Percentiles rank a stretch among this genome's conserved stretches.
These are phyloP conservation scores for Phyllotis vaccarum DNA, from an alignment of 2,797 vertebrate genomes.

Conservation along the genomic window DNA sequence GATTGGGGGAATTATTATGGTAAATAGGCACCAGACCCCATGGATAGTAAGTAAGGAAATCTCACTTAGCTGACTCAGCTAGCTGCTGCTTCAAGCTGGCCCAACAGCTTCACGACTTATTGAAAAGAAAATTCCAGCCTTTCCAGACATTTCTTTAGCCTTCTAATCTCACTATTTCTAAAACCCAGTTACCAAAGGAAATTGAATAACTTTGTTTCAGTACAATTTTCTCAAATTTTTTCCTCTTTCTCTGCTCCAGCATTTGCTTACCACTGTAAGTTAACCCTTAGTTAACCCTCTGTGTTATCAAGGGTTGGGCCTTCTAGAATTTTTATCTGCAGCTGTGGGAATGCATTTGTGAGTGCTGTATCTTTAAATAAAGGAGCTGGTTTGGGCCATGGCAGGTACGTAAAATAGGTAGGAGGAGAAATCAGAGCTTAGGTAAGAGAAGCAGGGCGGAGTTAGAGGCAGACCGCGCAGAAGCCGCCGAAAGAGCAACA, in stretches of 20 bases:
- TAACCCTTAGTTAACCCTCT: background rate
- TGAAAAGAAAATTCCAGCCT: background rate
- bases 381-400: too few relatives aligned
- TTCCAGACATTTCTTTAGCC: background rate
- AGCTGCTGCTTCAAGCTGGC: background rate
- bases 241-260: background rate
- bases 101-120: background rate
- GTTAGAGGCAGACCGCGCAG: too few relatives aligned
- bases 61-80: too few relatives aligned
- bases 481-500: too few relatives aligned
- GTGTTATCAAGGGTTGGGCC: background rate
- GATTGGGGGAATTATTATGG: too few relatives aligned
- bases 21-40: too few relatives aligned
- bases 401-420: too few relatives aligned
- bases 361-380: too few relatives aligned
- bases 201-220: background rate
- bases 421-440: too few relatives aligned
- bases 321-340: background rate
- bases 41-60: rapidly evolving
- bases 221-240: background rate
- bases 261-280: background rate
- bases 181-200: background rate
- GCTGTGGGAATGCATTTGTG: too few relatives aligned
- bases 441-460: too few relatives aligned
- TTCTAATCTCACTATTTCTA: background rate